Evolutionary conservation across 1,140 invertebrate species (phyloP).

Genomic region (Tetramorium simillimum): DNA sequence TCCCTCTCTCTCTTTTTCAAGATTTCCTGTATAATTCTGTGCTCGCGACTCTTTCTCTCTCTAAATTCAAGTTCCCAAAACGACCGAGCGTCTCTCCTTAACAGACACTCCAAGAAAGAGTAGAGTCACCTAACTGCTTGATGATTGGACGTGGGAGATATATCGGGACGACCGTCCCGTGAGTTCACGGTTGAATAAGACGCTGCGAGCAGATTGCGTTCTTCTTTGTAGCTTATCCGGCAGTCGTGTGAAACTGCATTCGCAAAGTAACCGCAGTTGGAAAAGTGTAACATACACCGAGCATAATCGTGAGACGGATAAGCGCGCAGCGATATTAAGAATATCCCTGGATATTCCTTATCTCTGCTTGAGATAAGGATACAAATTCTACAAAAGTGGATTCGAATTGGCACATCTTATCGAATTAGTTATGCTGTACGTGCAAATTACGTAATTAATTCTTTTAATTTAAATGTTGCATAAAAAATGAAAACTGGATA

Average conservation of each 20-base stretch:
- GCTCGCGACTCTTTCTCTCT: not conserved
- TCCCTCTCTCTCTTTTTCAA: not conserved
- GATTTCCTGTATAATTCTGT: slow-evolving; percentile 24
- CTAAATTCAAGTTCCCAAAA: slow-evolving; percentile 51
- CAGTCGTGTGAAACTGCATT: slow-evolving; percentile 9
- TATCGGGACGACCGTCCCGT: slow-evolving; percentile 5
- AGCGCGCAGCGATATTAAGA: slow-evolving; percentile 13
- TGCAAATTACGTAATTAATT: not conserved
- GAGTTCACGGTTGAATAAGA: slow-evolving; percentile 40
- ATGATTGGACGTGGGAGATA: slow-evolving; percentile 39
- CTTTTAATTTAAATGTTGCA: not conserved
- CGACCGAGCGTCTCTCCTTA: slow-evolving; percentile 18
- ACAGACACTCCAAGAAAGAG: slow-evolving; percentile 25
- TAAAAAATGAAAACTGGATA: not conserved
- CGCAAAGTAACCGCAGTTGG: slow-evolving; percentile 20
- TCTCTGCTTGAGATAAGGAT: not conserved
- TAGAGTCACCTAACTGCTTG: slow-evolving; percentile 41
- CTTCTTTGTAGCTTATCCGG: slow-evolving; percentile 27
- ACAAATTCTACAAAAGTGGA: not conserved
- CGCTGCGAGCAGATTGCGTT: not conserved
- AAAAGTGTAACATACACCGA: not conserved
- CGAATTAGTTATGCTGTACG: not conserved
- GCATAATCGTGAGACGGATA: slow-evolving; percentile 27
- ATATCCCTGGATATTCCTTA: not conserved
- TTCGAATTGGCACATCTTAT: slow-evolving; percentile 2